Evolutionary conservation across 2,797 vertebrate genomes (phyloP).

Genomic region (Sebastiscus albofasciatus): DNA sequence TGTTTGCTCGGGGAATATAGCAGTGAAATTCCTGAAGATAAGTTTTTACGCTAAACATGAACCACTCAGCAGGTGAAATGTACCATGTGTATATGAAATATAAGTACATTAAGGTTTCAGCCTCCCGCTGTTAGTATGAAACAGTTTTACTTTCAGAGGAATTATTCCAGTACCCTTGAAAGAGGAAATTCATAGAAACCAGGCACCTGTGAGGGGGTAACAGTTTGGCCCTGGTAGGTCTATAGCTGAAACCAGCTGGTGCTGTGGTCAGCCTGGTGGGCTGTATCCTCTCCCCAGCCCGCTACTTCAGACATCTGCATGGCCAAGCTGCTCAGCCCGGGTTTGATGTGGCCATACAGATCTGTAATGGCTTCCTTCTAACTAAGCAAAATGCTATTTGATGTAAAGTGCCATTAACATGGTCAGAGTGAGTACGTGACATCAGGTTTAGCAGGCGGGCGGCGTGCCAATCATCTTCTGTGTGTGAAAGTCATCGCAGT

Average conservation of each 20-base stretch:
- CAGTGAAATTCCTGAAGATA: constrained; percentile 77
- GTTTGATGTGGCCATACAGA: constrained; percentile 70
- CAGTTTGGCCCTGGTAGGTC: constrained; percentile 56
- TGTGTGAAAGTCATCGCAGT: constrained; percentile 67
- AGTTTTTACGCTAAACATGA: constrained; percentile 69
- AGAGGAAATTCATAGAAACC: constrained; percentile 62
- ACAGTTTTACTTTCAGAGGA: not conserved
- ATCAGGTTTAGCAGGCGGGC: constrained; percentile 44
- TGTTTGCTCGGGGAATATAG: constrained; percentile 78
- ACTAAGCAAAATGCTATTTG: constrained; percentile 49
- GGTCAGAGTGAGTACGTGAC: constrained; percentile 46
- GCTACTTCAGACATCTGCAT: constrained; percentile 67
- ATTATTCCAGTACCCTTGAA: constrained; percentile 55
- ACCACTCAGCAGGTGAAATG: constrained; percentile 36
- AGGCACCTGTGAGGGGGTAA: constrained; percentile 65
- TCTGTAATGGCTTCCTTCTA: constrained; percentile 61
- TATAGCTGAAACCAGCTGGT: constrained; percentile 75
- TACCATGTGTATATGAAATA: not conserved
- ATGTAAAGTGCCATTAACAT: constrained; percentile 53
- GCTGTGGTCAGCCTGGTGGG: constrained; percentile 74
- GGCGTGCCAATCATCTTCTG: constrained; percentile 47
- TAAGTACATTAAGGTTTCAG: not conserved
- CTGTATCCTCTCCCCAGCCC: constrained; percentile 52
- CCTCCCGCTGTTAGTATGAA: constrained; percentile 16
- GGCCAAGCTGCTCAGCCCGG: constrained; percentile 51